Conservation (phyloP, 2,888 invertebrate genomes). For the Halocaridina rubra region DNA sequence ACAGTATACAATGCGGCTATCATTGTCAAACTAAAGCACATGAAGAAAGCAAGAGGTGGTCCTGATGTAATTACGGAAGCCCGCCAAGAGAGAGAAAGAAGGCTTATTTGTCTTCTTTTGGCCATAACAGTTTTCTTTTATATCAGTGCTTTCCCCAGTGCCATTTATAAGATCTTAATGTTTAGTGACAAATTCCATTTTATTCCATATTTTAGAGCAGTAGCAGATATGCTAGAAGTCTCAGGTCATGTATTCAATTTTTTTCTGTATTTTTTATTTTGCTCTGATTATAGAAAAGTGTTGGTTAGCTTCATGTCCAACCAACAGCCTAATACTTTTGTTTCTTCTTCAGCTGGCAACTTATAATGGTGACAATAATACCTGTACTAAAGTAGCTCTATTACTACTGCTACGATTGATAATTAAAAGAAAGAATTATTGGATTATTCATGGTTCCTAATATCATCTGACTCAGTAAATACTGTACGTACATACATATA, state of each 20-base stretch:
- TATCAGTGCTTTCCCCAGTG: constrained; percentile 61
- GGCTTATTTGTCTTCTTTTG: constrained; percentile 55
- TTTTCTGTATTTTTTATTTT: constrained; percentile 60
- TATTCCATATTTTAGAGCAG: constrained; percentile 44
- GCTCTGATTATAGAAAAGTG: constrained; percentile 58
- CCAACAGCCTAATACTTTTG: not conserved
- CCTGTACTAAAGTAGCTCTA: not conserved
- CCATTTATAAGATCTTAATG: constrained; percentile 59
- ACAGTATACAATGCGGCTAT: constrained; percentile 60
- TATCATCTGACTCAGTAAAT: too few species aligned
- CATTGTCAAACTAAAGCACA: constrained; percentile 38
- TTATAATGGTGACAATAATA: not conserved
- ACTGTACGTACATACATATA: too few species aligned
- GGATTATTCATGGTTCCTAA: too few species aligned
- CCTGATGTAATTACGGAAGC: constrained; percentile 52
- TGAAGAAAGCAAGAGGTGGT: constrained; percentile 32
- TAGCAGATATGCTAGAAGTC: constrained; percentile 61
- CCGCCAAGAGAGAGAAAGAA: constrained; percentile 53
- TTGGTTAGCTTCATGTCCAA: constrained; percentile 26
- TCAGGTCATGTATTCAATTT: constrained; percentile 63
- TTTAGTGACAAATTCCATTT: constrained; percentile 14
- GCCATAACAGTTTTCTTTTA: constrained; percentile 63
- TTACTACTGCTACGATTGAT: not conserved
- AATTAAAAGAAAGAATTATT: too few species aligned
- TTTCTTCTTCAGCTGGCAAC: not conserved